A percentile compares a stretch with the other conserved stretches of the same genome.
These are phyloP conservation scores for Jordanella pulchra DNA, from an alignment of 2,797 vertebrate species.

Conservation along the genomic window DNA sequence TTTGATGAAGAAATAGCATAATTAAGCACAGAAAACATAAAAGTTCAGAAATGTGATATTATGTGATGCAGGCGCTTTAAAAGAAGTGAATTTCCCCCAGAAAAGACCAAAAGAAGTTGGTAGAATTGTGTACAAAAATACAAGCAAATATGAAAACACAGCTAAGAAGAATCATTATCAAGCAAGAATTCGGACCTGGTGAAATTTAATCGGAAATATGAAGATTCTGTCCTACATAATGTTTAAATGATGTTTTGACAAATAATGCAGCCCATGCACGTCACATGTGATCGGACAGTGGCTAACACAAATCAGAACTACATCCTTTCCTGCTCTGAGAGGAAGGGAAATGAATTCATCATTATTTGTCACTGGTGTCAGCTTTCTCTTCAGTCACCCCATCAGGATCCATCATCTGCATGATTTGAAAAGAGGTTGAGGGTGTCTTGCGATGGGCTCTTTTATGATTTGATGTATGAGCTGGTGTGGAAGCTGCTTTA, in stretches of 20 bases:
- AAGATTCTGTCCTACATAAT: slow-evolving; percentile 50
- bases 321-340: slow-evolving; percentile 32
- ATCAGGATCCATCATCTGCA: slow-evolving; percentile 64
- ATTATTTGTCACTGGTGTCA: slow-evolving; percentile 59
- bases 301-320: slow-evolving; percentile 48
- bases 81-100: not conserved
- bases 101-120: not conserved
- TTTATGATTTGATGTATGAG: slow-evolving; percentile 60
- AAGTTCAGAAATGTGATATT: too few species aligned
- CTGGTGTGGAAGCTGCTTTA: slow-evolving; percentile 43
- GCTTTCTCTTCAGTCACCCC: slow-evolving; percentile 60
- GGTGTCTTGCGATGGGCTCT: slow-evolving; percentile 43
- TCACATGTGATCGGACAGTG: slow-evolving; percentile 61
- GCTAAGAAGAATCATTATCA: slow-evolving; percentile 12
- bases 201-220: slow-evolving; percentile 34
- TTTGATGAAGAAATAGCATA: too few species aligned
- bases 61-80: not conserved
- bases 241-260: slow-evolving; percentile 71
- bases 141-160: not conserved
- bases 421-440: slow-evolving; percentile 62
- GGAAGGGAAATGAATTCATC: slow-evolving; percentile 64
- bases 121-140: not conserved
- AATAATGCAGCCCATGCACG: slow-evolving; percentile 67
- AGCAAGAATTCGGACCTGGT: slow-evolving; percentile 27
- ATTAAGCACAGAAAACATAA: too few species aligned